Evolutionary conservation across 2,113 vertebrate genomes (phyloP).

Genomic region (Erythrolamprus reginae): DNA sequence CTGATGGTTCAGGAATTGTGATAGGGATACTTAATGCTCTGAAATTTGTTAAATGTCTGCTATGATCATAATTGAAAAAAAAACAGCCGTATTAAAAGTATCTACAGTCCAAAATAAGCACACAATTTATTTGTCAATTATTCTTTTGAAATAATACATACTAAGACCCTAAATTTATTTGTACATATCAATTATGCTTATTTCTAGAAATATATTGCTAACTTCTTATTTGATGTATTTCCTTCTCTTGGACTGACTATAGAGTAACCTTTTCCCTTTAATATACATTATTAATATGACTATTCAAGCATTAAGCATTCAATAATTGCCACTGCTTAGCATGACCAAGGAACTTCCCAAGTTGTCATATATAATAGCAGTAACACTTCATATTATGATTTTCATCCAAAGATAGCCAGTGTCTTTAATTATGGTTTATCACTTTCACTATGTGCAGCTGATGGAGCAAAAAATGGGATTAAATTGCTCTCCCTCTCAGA

Average conservation of each 20-base stretch:
- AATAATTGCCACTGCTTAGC: conserved; percentile 16
- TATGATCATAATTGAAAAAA: not conserved
- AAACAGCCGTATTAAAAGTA: not conserved
- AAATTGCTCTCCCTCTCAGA: conserved; percentile 23
- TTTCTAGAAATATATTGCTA: not conserved
- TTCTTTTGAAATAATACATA: not conserved
- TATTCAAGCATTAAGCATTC: conserved; percentile 4
- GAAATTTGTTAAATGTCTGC: not conserved
- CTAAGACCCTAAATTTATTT: not conserved
- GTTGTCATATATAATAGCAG: not conserved
- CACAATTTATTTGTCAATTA: not conserved
- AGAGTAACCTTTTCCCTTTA: not conserved
- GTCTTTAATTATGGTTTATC: conserved; percentile 28
- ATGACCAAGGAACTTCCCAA: conserved; percentile 32
- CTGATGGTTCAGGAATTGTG: not conserved
- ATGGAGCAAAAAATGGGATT: conserved; percentile 22
- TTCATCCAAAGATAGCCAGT: not conserved
- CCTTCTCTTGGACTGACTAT: not conserved
- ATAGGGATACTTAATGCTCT: not conserved
- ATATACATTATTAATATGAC: conserved; percentile 23
- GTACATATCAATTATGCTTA: not conserved
- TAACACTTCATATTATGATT: conserved; percentile 24
- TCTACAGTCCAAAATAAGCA: not conserved
- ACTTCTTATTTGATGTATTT: not conserved
- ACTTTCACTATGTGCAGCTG: conserved; percentile 22